These are phyloP conservation scores for Diogma glabrata DNA, from an alignment of 2,888 invertebrate species.

Conservation along the genomic window DNA sequence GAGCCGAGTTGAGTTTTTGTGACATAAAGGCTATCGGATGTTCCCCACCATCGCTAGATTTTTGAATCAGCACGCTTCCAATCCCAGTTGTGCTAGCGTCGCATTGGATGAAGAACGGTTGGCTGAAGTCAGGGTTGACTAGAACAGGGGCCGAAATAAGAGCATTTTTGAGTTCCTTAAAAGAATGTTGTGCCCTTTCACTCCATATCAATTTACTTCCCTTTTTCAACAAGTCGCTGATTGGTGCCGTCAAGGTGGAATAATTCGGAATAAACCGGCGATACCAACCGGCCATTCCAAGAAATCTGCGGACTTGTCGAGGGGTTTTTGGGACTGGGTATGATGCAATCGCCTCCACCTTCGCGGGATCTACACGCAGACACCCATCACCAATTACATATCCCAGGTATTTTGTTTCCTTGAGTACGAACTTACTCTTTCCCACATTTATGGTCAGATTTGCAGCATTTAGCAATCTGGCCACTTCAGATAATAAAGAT, in stretches of 20 bases:
- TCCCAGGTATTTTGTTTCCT: no score
- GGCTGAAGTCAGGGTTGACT: not conserved
- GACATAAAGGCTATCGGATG: no score
- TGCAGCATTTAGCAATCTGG: no score
- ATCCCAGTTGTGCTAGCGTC: not conserved
- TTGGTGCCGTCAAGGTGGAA: not conserved
- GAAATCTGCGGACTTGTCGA: not conserved
- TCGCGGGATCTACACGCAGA: no score
- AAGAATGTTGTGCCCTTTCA: not conserved
- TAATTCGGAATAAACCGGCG: not conserved
- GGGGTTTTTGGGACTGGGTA: no score
- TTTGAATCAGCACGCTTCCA: not conserved
- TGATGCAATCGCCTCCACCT: no score
- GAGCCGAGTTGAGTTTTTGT: no score
- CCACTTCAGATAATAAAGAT: no score
- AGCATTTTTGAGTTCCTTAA: not conserved
- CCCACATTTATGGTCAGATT: no score
- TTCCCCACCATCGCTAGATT: no score
- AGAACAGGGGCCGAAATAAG: not conserved
- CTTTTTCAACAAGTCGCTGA: not conserved
- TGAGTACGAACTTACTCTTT: no score
- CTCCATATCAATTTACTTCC: not conserved
- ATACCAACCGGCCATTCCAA: not conserved
- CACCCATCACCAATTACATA: no score
- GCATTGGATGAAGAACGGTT: not conserved